Evolutionary conservation across 2,888 invertebrate genomes (phyloP), one percentile per base, ranked within the genome.

Genomic region (Cheilosia variabilis): DNA sequence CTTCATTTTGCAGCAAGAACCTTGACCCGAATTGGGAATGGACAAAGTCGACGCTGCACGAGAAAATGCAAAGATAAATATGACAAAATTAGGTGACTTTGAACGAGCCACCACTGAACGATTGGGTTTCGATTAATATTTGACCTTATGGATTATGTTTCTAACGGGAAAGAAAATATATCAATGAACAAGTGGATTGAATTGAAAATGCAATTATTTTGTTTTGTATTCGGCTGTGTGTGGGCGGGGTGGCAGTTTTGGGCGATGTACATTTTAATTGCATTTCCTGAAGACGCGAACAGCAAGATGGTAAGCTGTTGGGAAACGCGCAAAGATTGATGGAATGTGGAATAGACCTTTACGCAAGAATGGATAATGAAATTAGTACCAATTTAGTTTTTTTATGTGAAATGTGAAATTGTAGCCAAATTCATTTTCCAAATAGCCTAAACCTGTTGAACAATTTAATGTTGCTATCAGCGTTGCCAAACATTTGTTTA

Each of bases 21-120:
- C 75, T 75, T 75, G 75, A 75, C 75, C 63, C 55, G 47, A 75
- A 57, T 65, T 24, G 37, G 9, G 13, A 41, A 52, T 22, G 37
- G 34, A 53, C 34, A 15, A 53, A 27, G 34, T n/a, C 24, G 43
- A 6, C 2, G 6, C 41, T 27, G 7, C 9, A 9, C 3, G 19
- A 47, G 31, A 31, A 31, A 31, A 31, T 31, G 9, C 37, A 4
- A 37, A 37, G 3, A 37, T 0, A 37, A 13, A 13, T 13, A 37
- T 47, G 47, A 17, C 47, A 19, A 45, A 47, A 47, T 47, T 47
- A 9, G 50, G 37, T 37, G 65, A 52, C 15, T 52, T 41, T 37
- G 5, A 37, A 41, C n/a, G 10, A 52, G 17, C 19, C 22, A n/a
- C 34, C 3, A n/a, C 17, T 47, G 47, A 50, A 37, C 71, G 47